Percentiles rank a stretch among this genome's conserved stretches.
Evolutionary conservation across 2,888 invertebrate species (phyloP).

Genomic region (Glaucopsyche alexis): DNA sequence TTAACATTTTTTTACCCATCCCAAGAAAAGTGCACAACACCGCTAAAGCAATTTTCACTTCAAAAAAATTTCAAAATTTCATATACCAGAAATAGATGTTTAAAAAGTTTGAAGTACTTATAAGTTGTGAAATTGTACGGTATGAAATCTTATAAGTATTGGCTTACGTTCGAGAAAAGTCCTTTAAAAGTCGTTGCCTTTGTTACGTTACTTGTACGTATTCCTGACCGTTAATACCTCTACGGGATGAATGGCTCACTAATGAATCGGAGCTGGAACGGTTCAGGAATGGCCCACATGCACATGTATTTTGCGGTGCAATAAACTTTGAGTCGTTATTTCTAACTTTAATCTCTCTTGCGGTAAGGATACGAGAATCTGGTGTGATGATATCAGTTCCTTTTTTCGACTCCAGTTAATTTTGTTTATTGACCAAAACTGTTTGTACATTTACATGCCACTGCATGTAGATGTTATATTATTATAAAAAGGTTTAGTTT

Average conservation of each 20-base stretch:
- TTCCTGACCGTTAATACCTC: slow-evolving; percentile 8
- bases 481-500: too few relatives aligned
- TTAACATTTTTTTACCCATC: too few relatives aligned
- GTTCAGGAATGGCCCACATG: slow-evolving; percentile 38
- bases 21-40: too few relatives aligned
- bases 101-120: too few relatives aligned
- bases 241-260: slow-evolving; percentile 63
- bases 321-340: slow-evolving; percentile 2
- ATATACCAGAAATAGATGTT: too few relatives aligned
- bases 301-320: slow-evolving; percentile 22
- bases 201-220: slow-evolving; percentile 24
- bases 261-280: slow-evolving; percentile 64
- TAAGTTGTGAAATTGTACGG: not conserved
- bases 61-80: too few relatives aligned
- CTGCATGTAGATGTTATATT: too few relatives aligned
- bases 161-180: slow-evolving; percentile 13
- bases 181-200: slow-evolving; percentile 16
- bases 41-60: too few relatives aligned
- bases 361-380: not conserved
- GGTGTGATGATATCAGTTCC: too few relatives aligned
- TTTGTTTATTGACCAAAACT: too few relatives aligned
- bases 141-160: slow-evolving; percentile 25
- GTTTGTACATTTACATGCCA: too few relatives aligned
- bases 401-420: too few relatives aligned
- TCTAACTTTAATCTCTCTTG: slow-evolving; percentile 7